These are phyloP conservation scores for Poecilia picta DNA, from an alignment of 2,797 vertebrate species.

Conservation along the genomic window DNA sequence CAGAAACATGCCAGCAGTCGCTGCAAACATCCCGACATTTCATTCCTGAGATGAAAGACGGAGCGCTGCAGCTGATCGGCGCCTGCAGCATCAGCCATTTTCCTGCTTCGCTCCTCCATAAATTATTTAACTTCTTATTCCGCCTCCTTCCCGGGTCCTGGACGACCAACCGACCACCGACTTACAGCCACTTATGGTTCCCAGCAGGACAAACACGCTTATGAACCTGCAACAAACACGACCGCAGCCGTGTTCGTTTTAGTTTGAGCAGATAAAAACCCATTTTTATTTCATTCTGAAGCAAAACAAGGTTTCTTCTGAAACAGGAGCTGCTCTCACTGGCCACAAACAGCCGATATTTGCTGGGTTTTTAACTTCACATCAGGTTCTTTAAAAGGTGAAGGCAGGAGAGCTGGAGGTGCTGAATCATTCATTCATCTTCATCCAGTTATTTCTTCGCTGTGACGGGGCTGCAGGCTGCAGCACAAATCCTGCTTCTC, in stretches of 20 bases:
- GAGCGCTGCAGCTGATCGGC: neutral
- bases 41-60: neutral
- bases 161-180: neutral
- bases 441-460: constrained; percentile 5
- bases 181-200: neutral
- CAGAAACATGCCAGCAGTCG: neutral
- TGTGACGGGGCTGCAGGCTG: constrained; percentile 1
- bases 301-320: constrained; percentile 16
- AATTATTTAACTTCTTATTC: constrained; percentile 1
- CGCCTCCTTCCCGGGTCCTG: neutral
- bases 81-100: neutral
- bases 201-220: neutral
- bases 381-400: constrained; percentile 15
- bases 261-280: neutral
- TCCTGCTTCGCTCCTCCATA: neutral
- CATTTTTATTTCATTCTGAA: neutral
- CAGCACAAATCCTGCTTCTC: neutral
- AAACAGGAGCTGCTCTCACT: constrained; percentile 23
- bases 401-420: neutral
- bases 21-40: neutral
- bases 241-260: neutral
- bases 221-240: neutral
- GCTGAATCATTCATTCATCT: constrained; percentile 35
- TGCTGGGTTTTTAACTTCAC: constrained; percentile 25
- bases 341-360: constrained; percentile 28